Base-by-base conservation (phyloP, 1,140 invertebrate species). In the Camponotus pennsylvanicus region DNA sequence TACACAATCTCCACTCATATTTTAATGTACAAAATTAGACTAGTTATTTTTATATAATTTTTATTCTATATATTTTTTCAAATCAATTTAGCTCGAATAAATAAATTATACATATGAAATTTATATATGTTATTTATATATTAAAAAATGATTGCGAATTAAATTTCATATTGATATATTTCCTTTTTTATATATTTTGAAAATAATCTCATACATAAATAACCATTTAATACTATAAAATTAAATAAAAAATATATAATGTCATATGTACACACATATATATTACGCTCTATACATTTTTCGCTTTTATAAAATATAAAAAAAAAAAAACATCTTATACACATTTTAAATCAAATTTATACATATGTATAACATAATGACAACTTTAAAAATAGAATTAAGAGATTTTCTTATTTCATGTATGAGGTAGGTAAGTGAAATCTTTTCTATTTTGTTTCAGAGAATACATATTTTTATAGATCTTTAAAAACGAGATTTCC, bases 401-500 rank as follows among this genome's bases (percentile, higher is more conserved):
- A 40, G 40, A 45, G n/a, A 7, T 13, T 80, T 42, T 27, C 15
- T 45, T 79, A 79, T 69, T 57, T 55, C 57, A 57, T 3, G 15
- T 49, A 49, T 52, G 1, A 34, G 15, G 11, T 57, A 79, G 21
- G 21, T 79, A 57, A 27, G 27, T 27, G 37, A 70, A 71, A 32
- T 45, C 13, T 64, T 21, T 45, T 11, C 57, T 40, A n/a, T 77
- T 57, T 52, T 18, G 9, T 52, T 32, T 70, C 13, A 79, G 21
- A 79, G 5, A 67, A 67, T 73, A 45, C 6, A 59, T 83, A 63
- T 83, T 49, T 13, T 49, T 18, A 27, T 73, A 37, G 2, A 75
- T 83, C 5, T 57, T 15, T 5, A 75, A 75, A 37, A 75, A 73
- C 15, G 5, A 49, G 49, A 13, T 11, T 49, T 49, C 15, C 13